Base-by-base conservation (phyloP, 2,888 invertebrate genomes). In the Limenitis camilla region DNA sequence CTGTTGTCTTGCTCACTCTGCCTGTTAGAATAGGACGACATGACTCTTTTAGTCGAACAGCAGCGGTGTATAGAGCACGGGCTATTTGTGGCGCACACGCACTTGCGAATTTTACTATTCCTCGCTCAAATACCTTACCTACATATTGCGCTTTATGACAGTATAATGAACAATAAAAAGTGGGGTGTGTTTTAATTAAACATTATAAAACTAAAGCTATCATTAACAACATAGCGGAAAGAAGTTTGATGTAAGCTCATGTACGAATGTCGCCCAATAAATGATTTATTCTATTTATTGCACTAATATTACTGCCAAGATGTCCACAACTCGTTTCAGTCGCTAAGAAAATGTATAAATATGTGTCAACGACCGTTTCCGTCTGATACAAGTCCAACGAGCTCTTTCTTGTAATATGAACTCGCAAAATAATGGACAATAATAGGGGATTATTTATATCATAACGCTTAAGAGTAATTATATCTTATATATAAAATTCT, bases 31-130 rank as follows among this genome's bases (percentile, higher is more conserved):
- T 45, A 58, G 59, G 56, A 60, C 55, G 59, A 53, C 56, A 52
- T 40, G 49, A 53, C 50, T 50, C 49, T 54, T 50, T 48, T 54
- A 43, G 54, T 47, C 47, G 56, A 40, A 49, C 60, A 47, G 49
- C 48, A 49, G n/a, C n/a, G n/a, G n/a, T 36, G 60, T 59, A 51
- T 40, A 62, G 59, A 52, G 57, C 49, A 41, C 65, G 61, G 59
- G 72, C 72, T 76, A 78, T 78, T 78, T 78, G 69, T 61, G 63
- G 67, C 63, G 63, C 63, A 61, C 65, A 63, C 65, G 61, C 65
- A 72, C 65, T 68, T 64, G 69, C 71, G 61, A 72, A 71, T 66
- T 68, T 67, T 58, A 66, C 67, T 66, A 60, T 55, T 54, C 38
- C 33, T 40, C 32, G 33, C 35, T 42, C 39, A 32, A 47, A 50